Base-by-base conservation (phyloP, 2,113 vertebrate genomes). In the Leptobrachium ailaonicum region DNA sequence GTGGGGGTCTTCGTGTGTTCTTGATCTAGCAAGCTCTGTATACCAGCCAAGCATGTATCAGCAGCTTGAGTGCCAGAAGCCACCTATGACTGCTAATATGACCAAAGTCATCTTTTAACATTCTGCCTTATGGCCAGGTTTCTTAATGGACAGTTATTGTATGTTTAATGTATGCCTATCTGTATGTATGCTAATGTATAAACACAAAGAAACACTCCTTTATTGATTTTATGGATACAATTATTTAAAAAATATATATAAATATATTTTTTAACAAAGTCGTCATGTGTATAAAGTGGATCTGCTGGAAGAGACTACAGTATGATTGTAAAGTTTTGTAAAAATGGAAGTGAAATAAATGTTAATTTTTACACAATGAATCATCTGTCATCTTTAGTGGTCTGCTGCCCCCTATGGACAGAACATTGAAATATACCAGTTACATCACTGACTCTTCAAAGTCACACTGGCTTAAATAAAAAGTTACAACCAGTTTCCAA, bases 311-410 rank as follows among this genome's bases (percentile, higher is more conserved):
- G 62, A 64, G 62, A 40, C 32, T 64, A 20, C 62, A 32, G n/a
- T 64, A 64, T 32, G 32, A 64, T 64, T 64, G 32, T 64, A 20
- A 64, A 64, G n/a, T 64, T 64, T 64, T 64, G 9, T 64, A 13
- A 40, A 32, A 64, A 32, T 32, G 20, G 20, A 40, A 20, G 13
- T 32, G 6, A 64, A 2, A 32, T 64, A 64, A 64, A 64, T 32
- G 20, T 64, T 64, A 20, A 2, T 64, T 64, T 64, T 60, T 60
- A 64, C 62, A 4, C 13, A 1, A 12, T 60, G n/a, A 4, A 20
- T 32, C n/a, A 64, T 40, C 62, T 64, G n/a, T 10, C 4, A 10
- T 40, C 62, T 32, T 9, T 6, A 12, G 56, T 60, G 4, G 2
- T 64, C 62, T 64, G 62, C 62, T 32, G 62, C 62, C 32, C 62